A percentile compares a stretch with the other conserved stretches of the same genome.
Conservation (phyloP, 2,797 vertebrate species). For the Danio kyathit region DNA sequence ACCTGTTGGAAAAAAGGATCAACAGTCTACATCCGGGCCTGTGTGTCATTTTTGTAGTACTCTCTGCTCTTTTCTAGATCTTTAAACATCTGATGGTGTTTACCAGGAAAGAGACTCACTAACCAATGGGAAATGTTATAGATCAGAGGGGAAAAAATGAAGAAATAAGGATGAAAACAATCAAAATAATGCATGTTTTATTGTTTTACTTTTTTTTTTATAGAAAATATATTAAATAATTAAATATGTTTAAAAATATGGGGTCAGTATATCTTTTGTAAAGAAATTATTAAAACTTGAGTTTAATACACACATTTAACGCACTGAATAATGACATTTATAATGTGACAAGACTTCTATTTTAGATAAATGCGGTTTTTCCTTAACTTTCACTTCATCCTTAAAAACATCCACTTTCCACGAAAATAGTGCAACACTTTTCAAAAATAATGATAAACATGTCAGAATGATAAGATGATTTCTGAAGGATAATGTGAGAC, state of each 20-base stretch:
- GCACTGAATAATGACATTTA: not conserved
- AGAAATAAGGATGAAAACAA: not conserved
- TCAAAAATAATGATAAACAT: too few relatives aligned
- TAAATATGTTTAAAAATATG: not conserved
- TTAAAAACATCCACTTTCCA: not conserved
- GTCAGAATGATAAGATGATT: not conserved
- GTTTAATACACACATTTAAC: not conserved
- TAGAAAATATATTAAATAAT: too few relatives aligned
- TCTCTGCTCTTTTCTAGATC: conserved; percentile 26
- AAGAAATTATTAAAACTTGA: too few relatives aligned
- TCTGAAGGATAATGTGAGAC: not conserved
- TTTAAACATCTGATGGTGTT: conserved; percentile 46
- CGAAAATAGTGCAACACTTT: not conserved
- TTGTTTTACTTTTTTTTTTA: not conserved
- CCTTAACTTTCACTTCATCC: not conserved
- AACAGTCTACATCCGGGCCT: conserved; percentile 37
- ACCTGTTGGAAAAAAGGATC: conserved; percentile 49
- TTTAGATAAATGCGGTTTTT: not conserved
- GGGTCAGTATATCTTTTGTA: not conserved
- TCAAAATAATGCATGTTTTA: not conserved
- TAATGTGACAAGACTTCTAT: not conserved
- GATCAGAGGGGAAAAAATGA: conserved; percentile 40
- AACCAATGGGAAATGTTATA: conserved; percentile 62
- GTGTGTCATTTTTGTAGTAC: conserved; percentile 47
- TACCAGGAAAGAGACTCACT: conserved; percentile 53